Percentiles rank a stretch among this genome's conserved stretches.
phyloP scores from a whole-genome alignment of 2,797 vertebrate species.

The Sciaenops ocellatus region DNA sequence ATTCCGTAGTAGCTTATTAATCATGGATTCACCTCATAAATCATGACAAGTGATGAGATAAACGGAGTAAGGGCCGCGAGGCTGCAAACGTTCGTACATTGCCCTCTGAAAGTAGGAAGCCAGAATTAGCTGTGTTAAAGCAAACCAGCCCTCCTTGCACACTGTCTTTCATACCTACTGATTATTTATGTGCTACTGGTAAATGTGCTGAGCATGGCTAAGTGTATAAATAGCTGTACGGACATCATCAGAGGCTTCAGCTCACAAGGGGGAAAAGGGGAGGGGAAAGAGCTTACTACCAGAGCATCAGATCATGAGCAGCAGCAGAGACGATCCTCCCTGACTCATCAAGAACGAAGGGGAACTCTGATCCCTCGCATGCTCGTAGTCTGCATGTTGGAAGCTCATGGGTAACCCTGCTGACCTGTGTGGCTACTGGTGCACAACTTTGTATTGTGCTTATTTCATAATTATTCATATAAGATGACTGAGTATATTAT shows the following conservation, averaged over 20 bases:
- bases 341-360: slow-evolving; percentile 73
- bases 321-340: slow-evolving; percentile 53
- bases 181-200: slow-evolving; percentile 76
- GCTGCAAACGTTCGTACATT: not conserved
- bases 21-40: slow-evolving; percentile 35
- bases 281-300: slow-evolving; percentile 61
- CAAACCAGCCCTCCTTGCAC: slow-evolving; percentile 45
- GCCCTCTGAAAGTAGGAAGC: slow-evolving; percentile 34
- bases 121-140: slow-evolving; percentile 63
- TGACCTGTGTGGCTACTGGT: slow-evolving; percentile 53
- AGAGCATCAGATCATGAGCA: slow-evolving; percentile 72
- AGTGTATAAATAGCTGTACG: slow-evolving; percentile 80
- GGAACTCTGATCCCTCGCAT: slow-evolving; percentile 55
- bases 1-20: slow-evolving; percentile 23
- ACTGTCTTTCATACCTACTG: slow-evolving; percentile 63
- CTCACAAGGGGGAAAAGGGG: slow-evolving; percentile 44
- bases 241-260: slow-evolving; percentile 72
- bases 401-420: slow-evolving; percentile 18
- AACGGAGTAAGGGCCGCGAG: slow-evolving; percentile 14
- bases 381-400: slow-evolving; percentile 31
- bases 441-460: slow-evolving; percentile 34
- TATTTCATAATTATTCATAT: slow-evolving; percentile 56
- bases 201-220: slow-evolving; percentile 79
- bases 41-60: slow-evolving; percentile 8
- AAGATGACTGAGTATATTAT: slow-evolving; percentile 55